These are phyloP conservation scores for Vulpes vulpes DNA, from an alignment of 2,113 vertebrate species.

Conservation along the genomic window DNA sequence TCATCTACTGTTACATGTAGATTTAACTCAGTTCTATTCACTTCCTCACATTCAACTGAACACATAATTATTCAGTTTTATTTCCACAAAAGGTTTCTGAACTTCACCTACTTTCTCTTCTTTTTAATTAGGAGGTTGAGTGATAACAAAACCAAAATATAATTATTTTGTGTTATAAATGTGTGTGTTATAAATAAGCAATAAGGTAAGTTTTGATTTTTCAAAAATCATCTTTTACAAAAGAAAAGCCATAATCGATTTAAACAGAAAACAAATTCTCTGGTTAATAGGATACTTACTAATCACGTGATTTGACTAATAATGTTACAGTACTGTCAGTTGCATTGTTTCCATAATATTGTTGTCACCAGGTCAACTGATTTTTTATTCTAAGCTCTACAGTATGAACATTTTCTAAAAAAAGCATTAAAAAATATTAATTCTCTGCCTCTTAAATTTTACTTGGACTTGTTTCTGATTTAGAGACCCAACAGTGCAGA, in stretches of 20 bases:
- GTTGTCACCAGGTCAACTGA: background rate
- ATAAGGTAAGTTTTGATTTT: background rate
- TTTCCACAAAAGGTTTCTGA: background rate
- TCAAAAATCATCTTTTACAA: background rate
- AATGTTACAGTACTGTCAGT: background rate
- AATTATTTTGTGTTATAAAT: background rate
- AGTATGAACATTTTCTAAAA: background rate
- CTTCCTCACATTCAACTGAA: background rate
- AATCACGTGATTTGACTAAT: background rate
- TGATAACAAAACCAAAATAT: background rate
- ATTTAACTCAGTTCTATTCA: background rate
- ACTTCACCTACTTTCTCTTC: background rate
- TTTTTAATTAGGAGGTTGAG: background rate
- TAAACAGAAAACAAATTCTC: background rate
- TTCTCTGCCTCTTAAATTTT: background rate
- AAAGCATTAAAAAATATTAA: constrained; percentile 43
- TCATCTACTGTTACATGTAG: background rate
- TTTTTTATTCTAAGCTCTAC: background rate
- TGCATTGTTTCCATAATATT: background rate
- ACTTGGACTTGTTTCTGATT: background rate
- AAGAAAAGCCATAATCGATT: background rate
- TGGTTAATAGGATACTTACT: background rate
- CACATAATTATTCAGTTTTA: background rate
- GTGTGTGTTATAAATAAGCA: background rate
- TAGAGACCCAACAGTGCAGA: background rate